Base-by-base conservation (phyloP, 2,113 vertebrate species). In the Anoura caudifer region DNA sequence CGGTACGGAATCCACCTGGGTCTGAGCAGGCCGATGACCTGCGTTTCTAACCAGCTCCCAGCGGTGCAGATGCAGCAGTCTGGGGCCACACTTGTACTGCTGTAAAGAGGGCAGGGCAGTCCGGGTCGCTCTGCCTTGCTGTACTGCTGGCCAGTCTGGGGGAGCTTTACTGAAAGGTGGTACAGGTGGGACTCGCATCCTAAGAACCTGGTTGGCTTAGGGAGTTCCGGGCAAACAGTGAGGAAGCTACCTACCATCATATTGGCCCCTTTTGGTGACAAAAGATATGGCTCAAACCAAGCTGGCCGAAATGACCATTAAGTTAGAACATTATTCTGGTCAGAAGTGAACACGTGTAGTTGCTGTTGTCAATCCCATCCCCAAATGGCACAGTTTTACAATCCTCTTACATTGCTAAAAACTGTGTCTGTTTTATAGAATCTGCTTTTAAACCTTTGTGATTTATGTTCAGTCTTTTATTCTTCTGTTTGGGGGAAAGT, bases 1-100 rank as follows among this genome's bases (percentile, higher is more conserved):
- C 5, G 8, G 0, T 16, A 3, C 6, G 47, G 24, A 47, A 22
- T 20, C 13, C 50, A 41, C 33, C 33, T 17, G 81, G 33, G n/a
- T 45, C 63, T 20, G 3, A 4, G 36, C 19, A 2, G 47, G 36
- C 77, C 0, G 5, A 36, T 4, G 59, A 14, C 3, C 2, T 7
- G 28, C 20, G n/a, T 73, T 36, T 67, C 28, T 50, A 31, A 20
- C 26, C 33, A 47, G 65, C 28, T 50, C 63, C 45, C 4, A 11
- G 5, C 11, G 54, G 45, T 11, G 45, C n/a, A 8, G 33, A 52
- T 11, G 47, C 20, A 50, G 82, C 80, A 15, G 9, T 13, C 54
- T 56, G 7, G 12, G 31, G 33, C 11, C 33, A 10, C 9, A 26
- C 33, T 43, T 33, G 2, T 41, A 31, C 1, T 3, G 56, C 67